Conservation (phyloP, 2,797 vertebrate genomes). For the Tachyglossus aculeatus region DNA sequence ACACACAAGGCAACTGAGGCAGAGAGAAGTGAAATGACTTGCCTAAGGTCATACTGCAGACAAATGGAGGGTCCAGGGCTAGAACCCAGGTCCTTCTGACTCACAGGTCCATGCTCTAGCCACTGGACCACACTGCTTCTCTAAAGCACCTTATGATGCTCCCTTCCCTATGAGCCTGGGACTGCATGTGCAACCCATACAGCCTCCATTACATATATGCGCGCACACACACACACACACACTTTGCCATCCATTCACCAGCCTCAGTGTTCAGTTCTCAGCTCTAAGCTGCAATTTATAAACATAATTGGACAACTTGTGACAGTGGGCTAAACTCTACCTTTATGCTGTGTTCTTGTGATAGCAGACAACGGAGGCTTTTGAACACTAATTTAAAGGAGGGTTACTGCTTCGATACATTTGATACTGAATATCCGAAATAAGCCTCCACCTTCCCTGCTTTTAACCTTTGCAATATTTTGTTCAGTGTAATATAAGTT, state of each 20-base stretch:
- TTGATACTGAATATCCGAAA: conserved; percentile 35
- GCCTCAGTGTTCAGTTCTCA: conserved; percentile 11
- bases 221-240: conserved; percentile 8
- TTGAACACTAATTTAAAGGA: conserved; percentile 29
- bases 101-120: too few relatives aligned
- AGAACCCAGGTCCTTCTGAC: too few relatives aligned
- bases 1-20: too few relatives aligned
- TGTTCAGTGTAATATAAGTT: conserved; percentile 1
- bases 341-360: background rate
- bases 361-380: background rate
- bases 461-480: conserved; percentile 23
- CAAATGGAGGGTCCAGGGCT: too few relatives aligned
- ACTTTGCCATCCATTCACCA: conserved; percentile 6
- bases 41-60: too few relatives aligned
- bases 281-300: conserved; percentile 6
- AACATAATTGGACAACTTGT: background rate
- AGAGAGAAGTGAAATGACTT: too few relatives aligned
- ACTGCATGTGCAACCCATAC: too few relatives aligned
- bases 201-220: too few relatives aligned
- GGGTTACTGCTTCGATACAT: conserved; percentile 15
- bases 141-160: too few relatives aligned
- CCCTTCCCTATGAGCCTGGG: too few relatives aligned
- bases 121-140: too few relatives aligned
- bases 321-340: background rate
- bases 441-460: background rate